These are phyloP conservation scores for Drosophila basisetae DNA, from an alignment of 2,888 invertebrate species.

Conservation along the genomic window DNA sequence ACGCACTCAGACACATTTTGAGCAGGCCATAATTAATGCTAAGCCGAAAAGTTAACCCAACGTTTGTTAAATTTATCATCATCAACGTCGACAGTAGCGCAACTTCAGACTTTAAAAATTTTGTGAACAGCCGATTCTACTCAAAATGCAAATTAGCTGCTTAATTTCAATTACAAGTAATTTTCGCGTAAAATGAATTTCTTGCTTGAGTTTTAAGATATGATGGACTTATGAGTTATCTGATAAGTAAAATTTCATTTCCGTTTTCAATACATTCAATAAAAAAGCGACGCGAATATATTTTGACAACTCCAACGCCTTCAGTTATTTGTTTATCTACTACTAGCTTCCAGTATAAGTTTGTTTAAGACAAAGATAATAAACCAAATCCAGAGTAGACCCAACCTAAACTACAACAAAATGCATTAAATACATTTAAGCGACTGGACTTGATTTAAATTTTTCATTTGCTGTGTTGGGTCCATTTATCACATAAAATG, in stretches of 20 bases:
- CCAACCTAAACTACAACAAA: constrained; percentile 49
- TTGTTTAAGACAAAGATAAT: constrained; percentile 13
- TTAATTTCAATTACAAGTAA: constrained; percentile 28
- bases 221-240: background rate
- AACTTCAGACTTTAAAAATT: background rate
- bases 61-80: constrained; percentile 60
- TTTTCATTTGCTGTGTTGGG: constrained; percentile 44
- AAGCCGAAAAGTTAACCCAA: constrained; percentile 71
- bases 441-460: constrained; percentile 62
- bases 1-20: constrained; percentile 16
- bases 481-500: constrained; percentile 40
- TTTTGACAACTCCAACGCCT: background rate
- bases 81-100: constrained; percentile 15
- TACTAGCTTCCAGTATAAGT: background rate
- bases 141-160: constrained; percentile 32
- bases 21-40: constrained; percentile 69
- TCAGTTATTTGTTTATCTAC: background rate
- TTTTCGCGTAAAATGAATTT: background rate
- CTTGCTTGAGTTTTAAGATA: background rate
- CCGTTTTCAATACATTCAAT: background rate
- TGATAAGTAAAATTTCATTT: background rate
- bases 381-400: constrained; percentile 20
- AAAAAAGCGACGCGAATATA: background rate
- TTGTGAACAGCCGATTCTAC: background rate
- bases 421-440: constrained; percentile 45